Percentiles rank a stretch among this genome's conserved stretches.
Evolutionary conservation across 2,113 vertebrate genomes (phyloP).

Genomic region (Chauna torquata): DNA sequence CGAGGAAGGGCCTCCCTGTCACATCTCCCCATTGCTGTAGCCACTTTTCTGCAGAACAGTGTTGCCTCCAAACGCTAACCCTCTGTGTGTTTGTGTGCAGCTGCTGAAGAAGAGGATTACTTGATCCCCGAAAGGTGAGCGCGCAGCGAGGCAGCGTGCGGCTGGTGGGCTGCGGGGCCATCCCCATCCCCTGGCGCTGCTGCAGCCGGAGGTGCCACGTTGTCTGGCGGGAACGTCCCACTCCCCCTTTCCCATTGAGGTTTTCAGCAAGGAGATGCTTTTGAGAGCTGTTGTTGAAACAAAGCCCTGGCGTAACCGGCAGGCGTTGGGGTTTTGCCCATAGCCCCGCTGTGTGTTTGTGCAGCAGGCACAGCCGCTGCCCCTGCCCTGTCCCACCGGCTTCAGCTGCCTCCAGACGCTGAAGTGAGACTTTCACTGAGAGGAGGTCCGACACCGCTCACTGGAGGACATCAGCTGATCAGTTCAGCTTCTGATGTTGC

Average conservation of each 20-base stretch:
- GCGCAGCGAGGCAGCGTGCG: fast-evolving
- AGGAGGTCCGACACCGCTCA: background rate
- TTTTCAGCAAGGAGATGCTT: background rate
- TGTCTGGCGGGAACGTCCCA: fast-evolving
- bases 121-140: conserved; percentile 64
- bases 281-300: conserved; percentile 28
- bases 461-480: background rate
- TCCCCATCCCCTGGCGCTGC: background rate
- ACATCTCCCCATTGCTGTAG: fast-evolving
- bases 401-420: background rate
- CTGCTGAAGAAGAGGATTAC: conserved; percentile 21
- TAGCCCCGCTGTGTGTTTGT: background rate
- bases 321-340: background rate
- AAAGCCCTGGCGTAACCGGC: background rate
- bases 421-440: background rate
- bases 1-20: background rate
- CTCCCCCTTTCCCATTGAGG: background rate
- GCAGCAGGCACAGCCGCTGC: background rate
- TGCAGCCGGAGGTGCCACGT: fast-evolving
- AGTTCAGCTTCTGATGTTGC: background rate
- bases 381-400: background rate
- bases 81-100: conserved; percentile 60
- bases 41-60: fast-evolving
- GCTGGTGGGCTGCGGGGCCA: fast-evolving
- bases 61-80: background rate